Evolutionary conservation across 2,797 vertebrate species (phyloP).

Genomic region (Vultur gryphus): DNA sequence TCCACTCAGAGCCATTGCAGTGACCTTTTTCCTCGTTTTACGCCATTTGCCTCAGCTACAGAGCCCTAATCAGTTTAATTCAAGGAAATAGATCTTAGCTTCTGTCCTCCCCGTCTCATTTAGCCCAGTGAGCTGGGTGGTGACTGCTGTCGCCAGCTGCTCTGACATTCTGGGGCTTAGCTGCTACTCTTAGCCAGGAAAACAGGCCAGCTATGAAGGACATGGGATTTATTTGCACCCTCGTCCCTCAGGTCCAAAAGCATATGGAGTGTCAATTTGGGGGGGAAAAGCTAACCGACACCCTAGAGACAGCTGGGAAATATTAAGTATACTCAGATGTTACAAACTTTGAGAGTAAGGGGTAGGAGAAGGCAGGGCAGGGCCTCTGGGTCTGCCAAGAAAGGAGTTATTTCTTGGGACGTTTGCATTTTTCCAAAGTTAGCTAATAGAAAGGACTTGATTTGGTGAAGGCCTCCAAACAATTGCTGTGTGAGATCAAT

Average conservation of each 20-base stretch:
- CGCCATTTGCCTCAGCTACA: neutral
- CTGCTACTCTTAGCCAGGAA: neutral
- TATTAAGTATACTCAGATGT: neutral
- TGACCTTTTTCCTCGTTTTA: neutral
- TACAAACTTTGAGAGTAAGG: neutral
- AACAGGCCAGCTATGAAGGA: neutral
- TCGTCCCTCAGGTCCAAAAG: neutral
- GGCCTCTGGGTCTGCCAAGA: neutral
- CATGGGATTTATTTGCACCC: neutral
- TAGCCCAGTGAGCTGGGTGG: neutral
- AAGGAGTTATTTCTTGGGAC: neutral
- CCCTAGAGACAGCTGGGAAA: neutral
- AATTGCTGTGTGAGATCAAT: neutral
- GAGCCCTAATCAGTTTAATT: neutral
- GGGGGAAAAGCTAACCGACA: neutral
- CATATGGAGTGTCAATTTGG: rapidly evolving
- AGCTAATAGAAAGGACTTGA: neutral
- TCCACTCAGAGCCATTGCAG: neutral
- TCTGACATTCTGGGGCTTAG: neutral
- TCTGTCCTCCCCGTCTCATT: neutral
- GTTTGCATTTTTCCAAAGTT: neutral
- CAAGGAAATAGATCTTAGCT: neutral
- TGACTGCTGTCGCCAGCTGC: neutral
- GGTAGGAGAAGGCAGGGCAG: neutral
- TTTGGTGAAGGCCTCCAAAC: neutral